These are phyloP conservation scores for Drosophila vallismaia DNA, from an alignment of 2,888 invertebrate genomes.

Conservation along the genomic window DNA sequence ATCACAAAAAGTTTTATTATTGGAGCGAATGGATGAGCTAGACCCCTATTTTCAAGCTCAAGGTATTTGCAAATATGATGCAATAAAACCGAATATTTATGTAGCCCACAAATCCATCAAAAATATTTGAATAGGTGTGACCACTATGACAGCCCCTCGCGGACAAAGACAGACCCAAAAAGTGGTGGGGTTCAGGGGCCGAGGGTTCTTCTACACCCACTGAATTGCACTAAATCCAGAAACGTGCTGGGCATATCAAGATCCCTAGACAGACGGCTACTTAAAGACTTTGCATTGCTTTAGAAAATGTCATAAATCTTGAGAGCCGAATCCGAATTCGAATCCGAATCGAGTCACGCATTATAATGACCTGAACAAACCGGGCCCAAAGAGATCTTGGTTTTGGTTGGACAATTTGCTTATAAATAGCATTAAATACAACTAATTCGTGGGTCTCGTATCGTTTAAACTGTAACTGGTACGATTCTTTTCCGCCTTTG, in stretches of 20 bases:
- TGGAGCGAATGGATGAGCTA: no score
- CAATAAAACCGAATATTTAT: constrained; percentile 30
- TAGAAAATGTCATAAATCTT: constrained; percentile 68
- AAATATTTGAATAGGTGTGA: constrained; percentile 52
- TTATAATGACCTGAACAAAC: constrained; percentile 52
- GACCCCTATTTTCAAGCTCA: neutral
- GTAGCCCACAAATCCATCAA: constrained; percentile 51
- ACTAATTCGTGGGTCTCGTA: constrained; percentile 34
- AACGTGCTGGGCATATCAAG: constrained; percentile 58
- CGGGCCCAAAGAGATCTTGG: constrained; percentile 3
- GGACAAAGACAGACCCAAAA: constrained; percentile 20
- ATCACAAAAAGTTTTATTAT: no score
- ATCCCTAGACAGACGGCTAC: constrained; percentile 37
- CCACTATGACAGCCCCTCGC: constrained; percentile 37
- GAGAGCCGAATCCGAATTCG: constrained; percentile 26
- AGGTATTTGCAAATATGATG: constrained; percentile 26
- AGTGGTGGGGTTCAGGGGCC: neutral
- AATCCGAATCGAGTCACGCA: constrained; percentile 52
- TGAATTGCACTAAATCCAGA: constrained; percentile 69
- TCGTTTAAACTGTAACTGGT: constrained; percentile 62
- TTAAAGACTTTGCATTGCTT: constrained; percentile 44
- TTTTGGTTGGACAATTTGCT: constrained; percentile 42
- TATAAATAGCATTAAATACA: constrained; percentile 53
- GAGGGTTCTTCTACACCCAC: constrained; percentile 49
- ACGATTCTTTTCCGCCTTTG: constrained; percentile 31